Percentiles rank a stretch among this genome's conserved stretches.
phyloP scores from a whole-genome alignment of 2,888 invertebrate species.

The Epinotia brunnichana region DNA sequence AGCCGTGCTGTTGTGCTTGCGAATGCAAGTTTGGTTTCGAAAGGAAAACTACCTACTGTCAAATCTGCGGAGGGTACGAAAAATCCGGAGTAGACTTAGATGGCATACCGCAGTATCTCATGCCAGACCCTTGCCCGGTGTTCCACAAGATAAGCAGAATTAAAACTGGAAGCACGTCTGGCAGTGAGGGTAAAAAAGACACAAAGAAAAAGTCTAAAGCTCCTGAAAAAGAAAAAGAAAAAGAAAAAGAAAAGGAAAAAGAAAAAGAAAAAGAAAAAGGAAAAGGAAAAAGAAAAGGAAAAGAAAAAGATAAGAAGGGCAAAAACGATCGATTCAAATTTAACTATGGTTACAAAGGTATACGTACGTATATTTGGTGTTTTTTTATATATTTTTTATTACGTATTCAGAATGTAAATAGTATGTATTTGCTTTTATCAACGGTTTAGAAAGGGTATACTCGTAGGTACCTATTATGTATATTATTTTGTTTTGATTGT shows the following conservation, averaged over 20 bases:
- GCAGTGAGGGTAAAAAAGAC: constrained; percentile 64
- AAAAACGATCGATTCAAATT: constrained; percentile 73
- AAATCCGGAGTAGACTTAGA: constrained; percentile 63
- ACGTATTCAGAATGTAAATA: too few relatives aligned
- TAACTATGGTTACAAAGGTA: constrained; percentile 79
- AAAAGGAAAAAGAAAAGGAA: constrained; percentile 52
- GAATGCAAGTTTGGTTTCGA: constrained; percentile 72
- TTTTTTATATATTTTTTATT: constrained; percentile 47
- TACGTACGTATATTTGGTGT: constrained; percentile 71
- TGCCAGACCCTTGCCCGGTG: constrained; percentile 73
- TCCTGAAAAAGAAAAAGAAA: constrained; percentile 68
- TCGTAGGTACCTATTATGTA: not conserved
- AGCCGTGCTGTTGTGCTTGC: constrained; percentile 73
- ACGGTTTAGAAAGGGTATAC: not conserved
- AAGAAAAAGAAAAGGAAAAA: too few relatives aligned
- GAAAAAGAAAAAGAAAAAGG: constrained; percentile 60
- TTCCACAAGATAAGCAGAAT: constrained; percentile 70
- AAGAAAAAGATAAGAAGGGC: constrained; percentile 63
- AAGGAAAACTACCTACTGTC: constrained; percentile 73
- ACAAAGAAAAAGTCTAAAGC: constrained; percentile 52
- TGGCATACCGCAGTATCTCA: constrained; percentile 49
- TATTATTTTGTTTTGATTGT: constrained; percentile 46
- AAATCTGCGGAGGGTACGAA: constrained; percentile 73
- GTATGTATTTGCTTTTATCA: too few relatives aligned
- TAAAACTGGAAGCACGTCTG: constrained; percentile 62